These are phyloP conservation scores for Heterodera carotae DNA, from an alignment of 1,140 invertebrate species.

Conservation along the genomic window DNA sequence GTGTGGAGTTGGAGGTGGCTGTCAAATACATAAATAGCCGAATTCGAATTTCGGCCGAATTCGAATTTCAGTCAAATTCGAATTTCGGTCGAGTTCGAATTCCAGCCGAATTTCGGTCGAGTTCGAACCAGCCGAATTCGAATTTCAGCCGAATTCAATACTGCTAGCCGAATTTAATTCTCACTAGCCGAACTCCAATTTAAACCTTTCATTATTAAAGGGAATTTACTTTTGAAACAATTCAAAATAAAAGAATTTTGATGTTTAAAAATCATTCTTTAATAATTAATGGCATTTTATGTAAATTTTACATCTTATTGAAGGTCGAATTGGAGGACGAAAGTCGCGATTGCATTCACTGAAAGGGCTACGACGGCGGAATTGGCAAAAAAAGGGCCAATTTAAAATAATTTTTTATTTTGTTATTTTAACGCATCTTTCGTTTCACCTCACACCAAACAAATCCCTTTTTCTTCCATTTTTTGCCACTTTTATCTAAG, in stretches of 20 bases:
- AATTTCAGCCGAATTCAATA: too few species aligned
- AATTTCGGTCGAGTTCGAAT: too few species aligned
- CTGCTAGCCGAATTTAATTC: background rate
- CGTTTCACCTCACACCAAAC: too few species aligned
- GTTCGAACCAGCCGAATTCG: background rate
- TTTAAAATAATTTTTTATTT: conserved; percentile 4
- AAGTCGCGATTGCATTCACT: conserved; percentile 52
- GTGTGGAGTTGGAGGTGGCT: conserved; percentile 50
- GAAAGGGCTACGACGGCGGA: conserved; percentile 11
- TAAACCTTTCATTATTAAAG: too few species aligned
- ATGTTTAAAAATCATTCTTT: background rate
- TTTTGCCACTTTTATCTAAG: too few species aligned
- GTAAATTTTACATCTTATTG: background rate
- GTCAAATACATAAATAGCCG: background rate
- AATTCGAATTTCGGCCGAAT: too few species aligned
- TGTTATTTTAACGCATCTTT: too few species aligned
- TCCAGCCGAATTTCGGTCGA: too few species aligned
- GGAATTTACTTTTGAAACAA: too few species aligned
- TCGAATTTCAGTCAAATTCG: background rate
- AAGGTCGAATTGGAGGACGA: conserved; percentile 59
- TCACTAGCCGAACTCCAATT: too few species aligned
- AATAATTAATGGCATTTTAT: background rate
- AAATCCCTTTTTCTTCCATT: too few species aligned
- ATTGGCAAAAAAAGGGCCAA: conserved; percentile 15
- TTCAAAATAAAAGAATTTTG: background rate